These are phyloP conservation scores for Danaus chrysippus DNA, from an alignment of 2,888 invertebrate species.

Conservation along the genomic window DNA sequence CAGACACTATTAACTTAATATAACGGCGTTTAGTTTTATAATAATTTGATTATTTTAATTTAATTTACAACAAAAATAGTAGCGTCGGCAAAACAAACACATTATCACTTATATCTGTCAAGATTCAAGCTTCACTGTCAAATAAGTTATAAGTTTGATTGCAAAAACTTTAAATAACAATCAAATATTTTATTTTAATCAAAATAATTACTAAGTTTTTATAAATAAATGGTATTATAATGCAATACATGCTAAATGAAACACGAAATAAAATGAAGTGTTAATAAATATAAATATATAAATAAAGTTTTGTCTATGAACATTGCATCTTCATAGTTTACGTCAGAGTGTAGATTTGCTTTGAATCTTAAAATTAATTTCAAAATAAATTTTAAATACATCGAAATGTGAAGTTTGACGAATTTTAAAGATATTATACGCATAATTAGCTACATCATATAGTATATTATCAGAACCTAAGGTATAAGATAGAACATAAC, in stretches of 20 bases:
- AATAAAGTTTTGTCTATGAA: conserved; percentile 1
- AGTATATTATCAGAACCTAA: conserved; percentile 10
- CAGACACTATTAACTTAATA: too few species aligned
- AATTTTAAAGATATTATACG: neutral
- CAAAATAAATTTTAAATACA: neutral
- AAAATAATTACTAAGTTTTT: too few species aligned
- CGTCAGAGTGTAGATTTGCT: conserved; percentile 15
- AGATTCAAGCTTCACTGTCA: neutral
- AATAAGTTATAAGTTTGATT: too few species aligned
- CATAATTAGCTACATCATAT: neutral
- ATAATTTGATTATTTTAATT: neutral
- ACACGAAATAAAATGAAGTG: too few species aligned
- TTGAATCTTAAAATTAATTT: conserved; percentile 5
- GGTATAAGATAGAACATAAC: conserved; percentile 28
- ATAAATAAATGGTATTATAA: too few species aligned
- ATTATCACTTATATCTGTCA: neutral
- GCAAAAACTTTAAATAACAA: too few species aligned
- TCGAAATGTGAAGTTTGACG: neutral
- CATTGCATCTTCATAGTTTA: conserved; percentile 15
- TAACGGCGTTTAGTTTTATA: neutral
- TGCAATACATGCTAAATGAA: too few species aligned
- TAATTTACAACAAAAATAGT: neutral
- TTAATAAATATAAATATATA: neutral
- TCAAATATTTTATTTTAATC: too few species aligned
- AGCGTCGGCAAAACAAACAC: conserved; percentile 3